A percentile compares a stretch with the other conserved stretches of the same genome.
These are phyloP conservation scores for Mystacornis crossleyi DNA, from an alignment of 2,113 vertebrate genomes.

Conservation along the genomic window DNA sequence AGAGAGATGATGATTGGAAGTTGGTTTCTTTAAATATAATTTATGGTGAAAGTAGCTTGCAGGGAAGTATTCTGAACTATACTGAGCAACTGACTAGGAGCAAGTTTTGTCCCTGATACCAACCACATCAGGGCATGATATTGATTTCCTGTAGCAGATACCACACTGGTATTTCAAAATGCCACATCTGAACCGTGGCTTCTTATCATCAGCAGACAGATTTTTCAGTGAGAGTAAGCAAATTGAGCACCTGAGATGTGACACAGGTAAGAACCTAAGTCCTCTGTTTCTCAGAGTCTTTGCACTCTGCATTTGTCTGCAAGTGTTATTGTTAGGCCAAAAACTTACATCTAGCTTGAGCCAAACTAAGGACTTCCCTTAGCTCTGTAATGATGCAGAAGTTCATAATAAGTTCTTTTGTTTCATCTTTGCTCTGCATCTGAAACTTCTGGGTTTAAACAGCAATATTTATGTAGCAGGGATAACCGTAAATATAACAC, in stretches of 20 bases:
- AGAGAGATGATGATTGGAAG: neutral
- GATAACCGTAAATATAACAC: neutral
- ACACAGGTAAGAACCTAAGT: neutral
- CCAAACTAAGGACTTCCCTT: neutral
- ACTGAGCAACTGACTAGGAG: neutral
- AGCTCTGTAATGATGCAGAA: neutral
- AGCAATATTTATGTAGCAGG: neutral
- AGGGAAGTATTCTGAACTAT: neutral
- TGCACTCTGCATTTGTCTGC: neutral
- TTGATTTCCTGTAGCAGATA: neutral
- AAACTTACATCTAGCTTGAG: neutral
- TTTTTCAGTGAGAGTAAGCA: neutral
- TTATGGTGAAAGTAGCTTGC: neutral
- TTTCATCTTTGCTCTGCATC: neutral
- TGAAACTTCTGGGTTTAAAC: neutral
- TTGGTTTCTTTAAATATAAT: accelerated
- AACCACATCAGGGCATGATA: neutral
- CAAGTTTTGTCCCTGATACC: neutral
- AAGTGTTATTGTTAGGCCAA: neutral
- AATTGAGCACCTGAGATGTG: neutral
- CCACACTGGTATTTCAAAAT: neutral
- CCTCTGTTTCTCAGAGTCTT: neutral
- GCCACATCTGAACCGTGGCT: neutral
- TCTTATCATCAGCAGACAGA: neutral
- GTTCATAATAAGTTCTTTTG: neutral